A percentile compares a stretch with the other conserved stretches of the same genome.
Evolutionary conservation across 2,113 vertebrate species (phyloP).

Genomic region (Caracal caracal): DNA sequence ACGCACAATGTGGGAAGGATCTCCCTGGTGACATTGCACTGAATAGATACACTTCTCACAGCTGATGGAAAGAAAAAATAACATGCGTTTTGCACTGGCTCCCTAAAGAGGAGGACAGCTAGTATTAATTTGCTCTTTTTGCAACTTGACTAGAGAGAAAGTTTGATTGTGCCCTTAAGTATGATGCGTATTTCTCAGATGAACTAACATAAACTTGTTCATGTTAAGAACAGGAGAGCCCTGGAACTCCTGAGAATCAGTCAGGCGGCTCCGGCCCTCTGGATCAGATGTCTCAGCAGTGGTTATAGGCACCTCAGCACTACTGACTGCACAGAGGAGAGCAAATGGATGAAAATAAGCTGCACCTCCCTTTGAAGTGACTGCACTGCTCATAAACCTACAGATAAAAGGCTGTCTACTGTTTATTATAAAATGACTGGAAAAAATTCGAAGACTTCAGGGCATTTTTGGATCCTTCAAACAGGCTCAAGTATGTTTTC

Average conservation of each 20-base stretch:
- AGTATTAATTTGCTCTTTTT: neutral
- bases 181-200: neutral
- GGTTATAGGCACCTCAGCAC: neutral
- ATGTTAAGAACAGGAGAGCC: neutral
- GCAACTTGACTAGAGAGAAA: neutral
- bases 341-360: slow-evolving; percentile 31
- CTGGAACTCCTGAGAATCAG: neutral
- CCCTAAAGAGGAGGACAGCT: neutral
- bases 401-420: slow-evolving; percentile 65
- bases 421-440: slow-evolving; percentile 60
- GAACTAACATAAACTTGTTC: neutral
- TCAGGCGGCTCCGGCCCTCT: rapidly evolving
- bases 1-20: neutral
- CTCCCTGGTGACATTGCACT: neutral
- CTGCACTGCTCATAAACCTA: neutral
- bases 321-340: neutral
- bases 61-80: neutral
- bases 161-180: neutral
- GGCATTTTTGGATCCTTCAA: slow-evolving; percentile 34
- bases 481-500: slow-evolving; percentile 19
- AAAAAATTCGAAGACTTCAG: slow-evolving; percentile 54
- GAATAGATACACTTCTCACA: neutral
- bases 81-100: neutral
- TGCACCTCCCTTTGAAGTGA: slow-evolving; percentile 60
- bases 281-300: neutral